These are phyloP conservation scores for Caenorhabditis sp. DNA, from an alignment of 2,888 invertebrate species.

Conservation along the genomic window DNA sequence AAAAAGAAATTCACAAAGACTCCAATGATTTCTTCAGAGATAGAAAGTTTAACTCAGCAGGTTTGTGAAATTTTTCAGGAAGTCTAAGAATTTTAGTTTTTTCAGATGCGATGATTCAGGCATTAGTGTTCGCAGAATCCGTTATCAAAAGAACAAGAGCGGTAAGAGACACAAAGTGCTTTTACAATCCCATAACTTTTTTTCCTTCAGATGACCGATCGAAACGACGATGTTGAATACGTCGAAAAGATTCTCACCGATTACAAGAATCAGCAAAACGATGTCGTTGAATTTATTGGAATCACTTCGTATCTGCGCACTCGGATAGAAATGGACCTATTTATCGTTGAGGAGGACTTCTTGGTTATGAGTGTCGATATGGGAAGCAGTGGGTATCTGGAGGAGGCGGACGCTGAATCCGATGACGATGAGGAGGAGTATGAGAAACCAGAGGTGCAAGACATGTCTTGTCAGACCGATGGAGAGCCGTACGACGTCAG, in stretches of 20 bases:
- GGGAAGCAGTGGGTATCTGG: constrained; percentile 12
- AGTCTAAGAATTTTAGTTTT: not conserved
- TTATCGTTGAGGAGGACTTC: constrained; percentile 37
- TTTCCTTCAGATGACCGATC: not conserved
- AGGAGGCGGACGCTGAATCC: not conserved
- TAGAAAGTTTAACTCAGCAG: not conserved
- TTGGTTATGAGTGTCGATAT: not conserved
- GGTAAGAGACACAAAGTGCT: not conserved
- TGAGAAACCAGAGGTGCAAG: constrained; percentile 19
- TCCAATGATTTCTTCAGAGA: not conserved
- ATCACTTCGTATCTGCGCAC: constrained; percentile 23
- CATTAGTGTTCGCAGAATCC: not conserved
- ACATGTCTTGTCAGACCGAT: constrained; percentile 31
- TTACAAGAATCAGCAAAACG: constrained; percentile 1
- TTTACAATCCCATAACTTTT: not conserved
- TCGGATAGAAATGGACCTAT: not conserved
- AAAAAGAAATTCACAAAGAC: not conserved
- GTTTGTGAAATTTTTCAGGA: not conserved
- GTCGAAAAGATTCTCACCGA: not conserved
- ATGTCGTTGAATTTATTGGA: constrained; percentile 17
- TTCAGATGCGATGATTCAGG: not conserved
- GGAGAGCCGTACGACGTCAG: constrained; percentile 12
- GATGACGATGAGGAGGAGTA: constrained; percentile 17
- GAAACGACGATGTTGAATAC: not conserved
- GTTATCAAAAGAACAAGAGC: not conserved